Conservation (phyloP, 2,113 vertebrate genomes). For the Chrysemys picta region DNA sequence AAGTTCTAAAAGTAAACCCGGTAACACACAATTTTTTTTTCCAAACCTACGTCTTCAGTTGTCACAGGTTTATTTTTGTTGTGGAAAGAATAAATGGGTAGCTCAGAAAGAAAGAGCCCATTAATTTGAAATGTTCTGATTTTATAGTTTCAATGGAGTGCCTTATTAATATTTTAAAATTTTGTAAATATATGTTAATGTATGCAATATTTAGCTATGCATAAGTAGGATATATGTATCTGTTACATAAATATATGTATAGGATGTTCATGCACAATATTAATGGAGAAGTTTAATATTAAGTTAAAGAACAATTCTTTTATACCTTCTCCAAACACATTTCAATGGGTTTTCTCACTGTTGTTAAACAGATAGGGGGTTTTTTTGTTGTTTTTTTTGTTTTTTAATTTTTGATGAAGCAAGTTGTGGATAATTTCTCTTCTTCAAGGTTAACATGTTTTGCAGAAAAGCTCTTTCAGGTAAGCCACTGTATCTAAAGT, state of each 20-base stretch:
- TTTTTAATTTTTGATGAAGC: not conserved
- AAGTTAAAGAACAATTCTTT: not conserved
- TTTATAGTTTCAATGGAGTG: not conserved
- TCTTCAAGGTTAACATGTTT: not conserved
- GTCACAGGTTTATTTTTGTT: not conserved
- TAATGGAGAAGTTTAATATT: not conserved
- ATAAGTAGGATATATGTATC: not conserved
- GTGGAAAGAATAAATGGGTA: not conserved
- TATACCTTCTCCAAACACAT: not conserved
- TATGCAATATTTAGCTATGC: not conserved
- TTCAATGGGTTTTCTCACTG: not conserved
- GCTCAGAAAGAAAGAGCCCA: not conserved
- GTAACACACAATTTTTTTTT: not conserved
- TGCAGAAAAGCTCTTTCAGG: not conserved
- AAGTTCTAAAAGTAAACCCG: not conserved
- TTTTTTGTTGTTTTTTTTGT: not conserved
- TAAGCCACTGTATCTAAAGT: not conserved
- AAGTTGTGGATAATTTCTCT: not conserved
- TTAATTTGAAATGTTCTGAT: not conserved
- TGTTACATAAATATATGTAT: not conserved
- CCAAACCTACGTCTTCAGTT: not conserved
- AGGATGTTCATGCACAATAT: not conserved
- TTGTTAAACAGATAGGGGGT: not conserved
- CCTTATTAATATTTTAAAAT: not conserved
- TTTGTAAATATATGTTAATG: not conserved